Percentiles rank a stretch among this genome's conserved stretches.
Evolutionary conservation across 2,113 vertebrate genomes (phyloP).

Genomic region (Hiodon tergisus): DNA sequence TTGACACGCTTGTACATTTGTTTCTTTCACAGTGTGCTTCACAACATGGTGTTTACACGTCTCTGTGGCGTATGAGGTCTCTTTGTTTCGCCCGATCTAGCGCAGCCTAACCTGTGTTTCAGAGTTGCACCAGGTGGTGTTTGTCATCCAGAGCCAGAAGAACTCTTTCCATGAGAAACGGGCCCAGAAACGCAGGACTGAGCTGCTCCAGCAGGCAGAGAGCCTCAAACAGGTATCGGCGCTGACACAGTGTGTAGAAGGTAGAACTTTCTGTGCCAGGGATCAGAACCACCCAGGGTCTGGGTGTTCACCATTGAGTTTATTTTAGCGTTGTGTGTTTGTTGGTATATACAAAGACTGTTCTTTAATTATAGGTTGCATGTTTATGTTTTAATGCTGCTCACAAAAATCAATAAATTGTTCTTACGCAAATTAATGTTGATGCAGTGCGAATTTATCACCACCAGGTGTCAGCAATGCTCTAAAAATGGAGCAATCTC

Average conservation of each 20-base stretch:
- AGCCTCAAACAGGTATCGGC: constrained; percentile 69
- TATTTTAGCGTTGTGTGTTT: neutral
- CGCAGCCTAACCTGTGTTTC: constrained; percentile 2
- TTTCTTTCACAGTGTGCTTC: neutral
- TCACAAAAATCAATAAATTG: neutral
- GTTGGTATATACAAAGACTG: no score
- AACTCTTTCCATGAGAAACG: constrained; percentile 82
- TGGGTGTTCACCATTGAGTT: neutral
- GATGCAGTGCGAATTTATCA: constrained; percentile 17
- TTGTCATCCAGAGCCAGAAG: constrained; percentile 93
- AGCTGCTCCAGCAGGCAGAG: constrained; percentile 72
- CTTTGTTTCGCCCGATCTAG: neutral
- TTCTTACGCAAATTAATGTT: neutral
- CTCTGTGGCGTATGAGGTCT: neutral
- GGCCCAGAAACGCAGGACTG: constrained; percentile 70
- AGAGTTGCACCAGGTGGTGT: constrained; percentile 83
- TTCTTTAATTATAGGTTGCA: neutral
- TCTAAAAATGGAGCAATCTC: constrained; percentile 21
- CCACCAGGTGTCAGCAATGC: constrained; percentile 41
- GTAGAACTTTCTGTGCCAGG: neutral
- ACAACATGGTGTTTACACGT: neutral
- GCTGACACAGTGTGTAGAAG: neutral
- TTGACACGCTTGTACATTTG: no score
- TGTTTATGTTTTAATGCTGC: neutral
- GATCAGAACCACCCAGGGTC: neutral